Conservation (phyloP, 2,888 invertebrate species). For the Dendrolimus pini region DNA sequence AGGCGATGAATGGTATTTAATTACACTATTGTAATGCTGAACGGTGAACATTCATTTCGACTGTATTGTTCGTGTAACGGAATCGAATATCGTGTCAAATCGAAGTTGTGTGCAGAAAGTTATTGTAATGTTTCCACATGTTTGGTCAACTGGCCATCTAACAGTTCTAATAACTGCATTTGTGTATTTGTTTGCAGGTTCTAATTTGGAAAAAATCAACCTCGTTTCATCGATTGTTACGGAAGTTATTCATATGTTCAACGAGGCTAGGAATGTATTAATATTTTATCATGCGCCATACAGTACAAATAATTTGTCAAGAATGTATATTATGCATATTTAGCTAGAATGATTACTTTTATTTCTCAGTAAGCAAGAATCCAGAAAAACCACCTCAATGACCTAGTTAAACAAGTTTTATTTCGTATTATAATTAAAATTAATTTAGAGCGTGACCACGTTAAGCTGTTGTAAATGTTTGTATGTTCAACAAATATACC, state of each 20-base stretch:
- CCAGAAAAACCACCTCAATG: no score
- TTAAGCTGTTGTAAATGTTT: no score
- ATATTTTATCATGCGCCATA: no score
- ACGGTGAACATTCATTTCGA: conserved; percentile 23
- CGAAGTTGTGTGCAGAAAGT: conserved; percentile 31
- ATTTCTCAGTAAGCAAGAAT: no score
- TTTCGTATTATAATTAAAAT: no score
- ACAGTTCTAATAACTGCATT: conserved; percentile 17
- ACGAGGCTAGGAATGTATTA: no score
- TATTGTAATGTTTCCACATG: conserved; percentile 34
- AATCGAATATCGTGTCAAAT: conserved; percentile 37
- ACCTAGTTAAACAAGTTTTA: no score
- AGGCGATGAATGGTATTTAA: conserved; percentile 17
- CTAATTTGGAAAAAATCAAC: neutral
- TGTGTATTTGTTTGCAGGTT: neutral
- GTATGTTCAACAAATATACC: no score
- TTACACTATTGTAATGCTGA: conserved; percentile 23
- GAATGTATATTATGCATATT: no score
- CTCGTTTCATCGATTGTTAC: neutral
- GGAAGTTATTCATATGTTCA: neutral
- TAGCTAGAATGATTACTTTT: no score
- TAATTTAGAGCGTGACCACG: no score
- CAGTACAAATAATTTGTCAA: no score
- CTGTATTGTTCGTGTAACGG: conserved; percentile 44
- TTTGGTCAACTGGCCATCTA: conserved; percentile 23